phyloP scores from a whole-genome alignment of 2,888 invertebrate genomes.

The Tiphia femorata region DNA sequence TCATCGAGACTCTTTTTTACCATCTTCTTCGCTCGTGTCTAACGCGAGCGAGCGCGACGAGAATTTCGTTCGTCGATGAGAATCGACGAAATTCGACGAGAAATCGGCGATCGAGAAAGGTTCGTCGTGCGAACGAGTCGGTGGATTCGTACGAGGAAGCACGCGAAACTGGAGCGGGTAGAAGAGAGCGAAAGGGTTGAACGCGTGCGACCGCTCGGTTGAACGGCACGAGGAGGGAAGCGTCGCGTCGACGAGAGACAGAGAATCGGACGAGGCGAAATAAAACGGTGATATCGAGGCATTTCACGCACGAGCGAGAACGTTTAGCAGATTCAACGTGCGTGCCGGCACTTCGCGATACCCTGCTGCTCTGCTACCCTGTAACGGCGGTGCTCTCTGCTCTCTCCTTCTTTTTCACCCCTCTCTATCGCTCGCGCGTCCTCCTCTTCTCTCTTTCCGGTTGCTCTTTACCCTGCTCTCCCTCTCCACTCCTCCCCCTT shows the following conservation, averaged over 20 bases:
- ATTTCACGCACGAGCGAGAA: constrained; percentile 69
- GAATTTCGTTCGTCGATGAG: background rate
- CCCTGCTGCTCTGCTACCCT: constrained; percentile 50
- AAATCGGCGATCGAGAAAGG: constrained; percentile 43
- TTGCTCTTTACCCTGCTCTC: constrained; percentile 43
- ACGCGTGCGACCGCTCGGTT: constrained; percentile 36
- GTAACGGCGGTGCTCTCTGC: constrained; percentile 43
- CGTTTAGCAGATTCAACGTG: constrained; percentile 69
- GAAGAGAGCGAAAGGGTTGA: constrained; percentile 41
- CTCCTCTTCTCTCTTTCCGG: constrained; percentile 17
- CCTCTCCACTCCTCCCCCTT: constrained; percentile 43
- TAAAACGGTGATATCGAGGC: constrained; percentile 69
- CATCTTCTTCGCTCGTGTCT: no score
- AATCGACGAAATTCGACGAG: constrained; percentile 29
- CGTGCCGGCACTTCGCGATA: constrained; percentile 67
- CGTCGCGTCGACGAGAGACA: constrained; percentile 35
- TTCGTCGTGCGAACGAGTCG: constrained; percentile 45
- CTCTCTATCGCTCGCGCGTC: constrained; percentile 31
- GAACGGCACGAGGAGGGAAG: constrained; percentile 37
- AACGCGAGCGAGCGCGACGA: no score
- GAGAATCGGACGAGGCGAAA: constrained; percentile 64
- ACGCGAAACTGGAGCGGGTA: constrained; percentile 17
- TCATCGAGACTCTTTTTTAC: no score
- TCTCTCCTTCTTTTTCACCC: constrained; percentile 28
- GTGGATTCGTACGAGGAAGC: constrained; percentile 43